phyloP scores from a whole-genome alignment of 2,888 invertebrate species.

The Carcina quercana region DNA sequence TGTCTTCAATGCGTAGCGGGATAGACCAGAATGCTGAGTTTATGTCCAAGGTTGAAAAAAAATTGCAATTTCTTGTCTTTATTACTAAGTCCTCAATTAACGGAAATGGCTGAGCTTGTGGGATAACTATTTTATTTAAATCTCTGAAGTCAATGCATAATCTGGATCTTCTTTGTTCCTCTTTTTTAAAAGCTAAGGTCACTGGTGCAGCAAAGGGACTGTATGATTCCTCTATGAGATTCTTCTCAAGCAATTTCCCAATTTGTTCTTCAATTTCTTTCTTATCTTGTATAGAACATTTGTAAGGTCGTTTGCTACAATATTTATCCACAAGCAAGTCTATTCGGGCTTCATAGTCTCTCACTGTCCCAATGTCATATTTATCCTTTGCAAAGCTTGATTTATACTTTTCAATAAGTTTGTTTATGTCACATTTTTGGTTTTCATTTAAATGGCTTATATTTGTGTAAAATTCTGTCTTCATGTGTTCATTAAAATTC shows the following conservation, averaged over 20 bases:
- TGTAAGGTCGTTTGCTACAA: slow-evolving; percentile 17
- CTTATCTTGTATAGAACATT: slow-evolving; percentile 17
- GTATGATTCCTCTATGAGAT: slow-evolving; percentile 19
- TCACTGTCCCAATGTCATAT: slow-evolving; percentile 16
- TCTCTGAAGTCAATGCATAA: slow-evolving; percentile 28
- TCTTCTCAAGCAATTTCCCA: slow-evolving; percentile 13
- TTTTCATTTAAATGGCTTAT: slow-evolving; percentile 12
- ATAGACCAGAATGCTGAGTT: slow-evolving; percentile 36
- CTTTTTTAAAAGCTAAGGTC: slow-evolving; percentile 18
- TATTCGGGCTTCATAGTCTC: slow-evolving; percentile 13
- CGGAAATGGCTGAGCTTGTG: slow-evolving; percentile 25
- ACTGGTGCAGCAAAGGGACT: slow-evolving; percentile 22
- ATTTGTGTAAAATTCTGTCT: slow-evolving; percentile 10
- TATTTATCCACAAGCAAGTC: slow-evolving; percentile 11
- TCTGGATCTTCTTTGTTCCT: slow-evolving; percentile 22
- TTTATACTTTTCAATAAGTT: slow-evolving; percentile 12
- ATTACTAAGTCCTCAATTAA: slow-evolving; percentile 21
- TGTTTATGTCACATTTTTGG: slow-evolving; percentile 12
- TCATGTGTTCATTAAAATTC: background rate
- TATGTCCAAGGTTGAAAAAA: slow-evolving; percentile 25
- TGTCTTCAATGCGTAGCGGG: slow-evolving; percentile 24
- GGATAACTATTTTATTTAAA: slow-evolving; percentile 22
- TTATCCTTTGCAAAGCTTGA: slow-evolving; percentile 17
- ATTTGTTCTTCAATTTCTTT: slow-evolving; percentile 17
- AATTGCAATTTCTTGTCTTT: slow-evolving; percentile 19